Evolutionary conservation across 2,888 invertebrate genomes (phyloP).

Genomic region (Drosophila ochracea): DNA sequence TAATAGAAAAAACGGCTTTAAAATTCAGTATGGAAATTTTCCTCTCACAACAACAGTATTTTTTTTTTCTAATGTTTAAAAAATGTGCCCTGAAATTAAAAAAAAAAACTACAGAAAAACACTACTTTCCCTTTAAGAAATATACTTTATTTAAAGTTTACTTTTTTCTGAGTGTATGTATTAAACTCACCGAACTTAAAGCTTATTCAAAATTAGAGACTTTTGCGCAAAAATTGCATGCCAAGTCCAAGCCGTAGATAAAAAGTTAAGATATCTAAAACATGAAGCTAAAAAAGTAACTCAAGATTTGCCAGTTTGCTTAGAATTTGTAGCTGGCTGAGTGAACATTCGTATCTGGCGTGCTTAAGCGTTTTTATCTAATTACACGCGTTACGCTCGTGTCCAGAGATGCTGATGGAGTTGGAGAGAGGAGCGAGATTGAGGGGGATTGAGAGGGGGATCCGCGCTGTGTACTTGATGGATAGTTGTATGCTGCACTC

Average conservation of each 20-base stretch:
- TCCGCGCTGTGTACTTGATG: slow-evolving; percentile 13
- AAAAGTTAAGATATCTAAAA: slow-evolving; percentile 42
- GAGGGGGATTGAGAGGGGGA: neutral
- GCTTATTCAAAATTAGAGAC: slow-evolving; percentile 3
- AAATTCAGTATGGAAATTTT: neutral
- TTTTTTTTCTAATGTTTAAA: neutral
- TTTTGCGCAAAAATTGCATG: neutral
- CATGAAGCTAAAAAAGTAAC: slow-evolving; percentile 27
- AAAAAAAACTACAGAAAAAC: neutral
- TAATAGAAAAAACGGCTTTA: too few relatives aligned
- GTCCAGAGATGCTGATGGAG: slow-evolving; percentile 19
- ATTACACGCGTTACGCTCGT: slow-evolving; percentile 77
- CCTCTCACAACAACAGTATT: neutral
- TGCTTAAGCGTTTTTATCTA: slow-evolving; percentile 78
- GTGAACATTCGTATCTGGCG: slow-evolving; percentile 46
- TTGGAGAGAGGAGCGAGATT: neutral
- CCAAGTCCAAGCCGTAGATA: slow-evolving; percentile 19
- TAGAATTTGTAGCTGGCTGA: slow-evolving; percentile 26
- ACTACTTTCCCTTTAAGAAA: neutral
- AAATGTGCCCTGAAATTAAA: rapidly evolving
- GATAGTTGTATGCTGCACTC: slow-evolving; percentile 1
- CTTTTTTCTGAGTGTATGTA: neutral
- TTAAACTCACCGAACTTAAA: neutral
- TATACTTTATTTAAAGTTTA: neutral
- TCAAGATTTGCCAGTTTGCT: slow-evolving; percentile 15